Evolutionary conservation across 2,888 invertebrate species (phyloP).

Genomic region (Pachydiplax longipennis): DNA sequence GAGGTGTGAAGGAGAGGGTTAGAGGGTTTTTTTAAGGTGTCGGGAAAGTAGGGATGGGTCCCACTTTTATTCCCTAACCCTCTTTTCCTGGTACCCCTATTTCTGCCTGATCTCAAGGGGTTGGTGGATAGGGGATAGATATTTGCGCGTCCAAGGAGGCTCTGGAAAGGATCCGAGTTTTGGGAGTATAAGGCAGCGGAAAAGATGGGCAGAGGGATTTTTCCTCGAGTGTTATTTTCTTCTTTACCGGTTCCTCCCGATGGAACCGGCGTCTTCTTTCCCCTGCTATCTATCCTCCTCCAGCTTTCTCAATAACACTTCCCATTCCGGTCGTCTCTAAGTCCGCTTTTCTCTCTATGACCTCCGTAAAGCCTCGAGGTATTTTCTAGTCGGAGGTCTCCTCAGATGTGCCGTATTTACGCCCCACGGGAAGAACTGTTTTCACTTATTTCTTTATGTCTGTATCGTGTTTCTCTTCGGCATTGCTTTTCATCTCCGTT

Average conservation of each 20-base stretch:
- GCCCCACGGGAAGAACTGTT: background rate
- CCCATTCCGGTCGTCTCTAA: background rate
- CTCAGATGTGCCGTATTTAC: background rate
- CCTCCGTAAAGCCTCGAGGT: slow-evolving; percentile 5
- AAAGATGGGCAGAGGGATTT: background rate
- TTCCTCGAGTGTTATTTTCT: slow-evolving; percentile 1
- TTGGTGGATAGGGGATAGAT: slow-evolving; percentile 19
- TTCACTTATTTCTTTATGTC: background rate
- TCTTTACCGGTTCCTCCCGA: background rate
- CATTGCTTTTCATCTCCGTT: background rate
- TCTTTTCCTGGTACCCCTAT: background rate
- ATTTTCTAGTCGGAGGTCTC: slow-evolving; percentile 24
- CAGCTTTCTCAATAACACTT: background rate
- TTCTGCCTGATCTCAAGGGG: background rate
- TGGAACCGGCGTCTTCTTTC: background rate
- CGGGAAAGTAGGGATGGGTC: background rate
- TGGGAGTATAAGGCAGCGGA: slow-evolving; percentile 23
- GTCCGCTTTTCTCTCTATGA: background rate
- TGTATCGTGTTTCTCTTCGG: background rate
- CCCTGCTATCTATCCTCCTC: background rate
- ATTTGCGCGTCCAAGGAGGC: slow-evolving; percentile 30
- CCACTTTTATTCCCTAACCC: slow-evolving; percentile 1
- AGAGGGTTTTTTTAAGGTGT: background rate
- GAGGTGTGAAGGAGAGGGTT: background rate
- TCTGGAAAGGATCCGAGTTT: background rate